Conservation (phyloP, 2,888 invertebrate species). For the Chironomus riparius region DNA sequence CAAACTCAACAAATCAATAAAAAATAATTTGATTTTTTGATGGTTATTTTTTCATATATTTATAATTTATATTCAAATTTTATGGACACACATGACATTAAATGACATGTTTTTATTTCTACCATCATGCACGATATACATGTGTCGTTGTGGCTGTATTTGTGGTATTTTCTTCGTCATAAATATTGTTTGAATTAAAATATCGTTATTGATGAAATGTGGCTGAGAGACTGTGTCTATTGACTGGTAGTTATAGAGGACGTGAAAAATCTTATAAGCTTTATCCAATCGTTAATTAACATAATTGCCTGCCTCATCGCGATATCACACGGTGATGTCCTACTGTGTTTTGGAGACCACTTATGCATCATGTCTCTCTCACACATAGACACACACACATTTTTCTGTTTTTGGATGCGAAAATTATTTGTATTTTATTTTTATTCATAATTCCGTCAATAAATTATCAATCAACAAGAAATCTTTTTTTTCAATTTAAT, state of each 20-base stretch:
- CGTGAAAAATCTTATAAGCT: slow-evolving; percentile 1
- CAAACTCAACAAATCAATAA: slow-evolving; percentile 25
- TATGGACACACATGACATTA: background rate
- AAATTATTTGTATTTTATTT: background rate
- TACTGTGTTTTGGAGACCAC: slow-evolving; percentile 1
- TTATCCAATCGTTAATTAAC: slow-evolving; percentile 18
- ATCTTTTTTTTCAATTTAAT: background rate
- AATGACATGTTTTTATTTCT: too few relatives aligned
- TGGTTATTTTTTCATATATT: background rate
- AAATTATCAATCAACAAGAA: slow-evolving; percentile 17
- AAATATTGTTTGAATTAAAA: background rate
- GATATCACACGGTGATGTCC: slow-evolving; percentile 2
- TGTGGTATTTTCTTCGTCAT: background rate
- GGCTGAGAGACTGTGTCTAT: background rate
- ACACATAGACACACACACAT: background rate
- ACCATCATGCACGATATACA: background rate
- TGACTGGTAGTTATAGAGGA: background rate
- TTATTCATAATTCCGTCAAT: background rate
- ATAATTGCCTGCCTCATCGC: slow-evolving; percentile 19
- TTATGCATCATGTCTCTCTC: background rate
- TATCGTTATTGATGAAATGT: background rate
- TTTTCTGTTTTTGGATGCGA: background rate
- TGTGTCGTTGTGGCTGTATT: background rate
- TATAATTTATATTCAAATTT: background rate
- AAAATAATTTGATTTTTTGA: slow-evolving; percentile 22